A percentile compares a stretch with the other conserved stretches of the same genome.
Conservation (phyloP, 2,113 vertebrate species). For the Thermophis baileyi region DNA sequence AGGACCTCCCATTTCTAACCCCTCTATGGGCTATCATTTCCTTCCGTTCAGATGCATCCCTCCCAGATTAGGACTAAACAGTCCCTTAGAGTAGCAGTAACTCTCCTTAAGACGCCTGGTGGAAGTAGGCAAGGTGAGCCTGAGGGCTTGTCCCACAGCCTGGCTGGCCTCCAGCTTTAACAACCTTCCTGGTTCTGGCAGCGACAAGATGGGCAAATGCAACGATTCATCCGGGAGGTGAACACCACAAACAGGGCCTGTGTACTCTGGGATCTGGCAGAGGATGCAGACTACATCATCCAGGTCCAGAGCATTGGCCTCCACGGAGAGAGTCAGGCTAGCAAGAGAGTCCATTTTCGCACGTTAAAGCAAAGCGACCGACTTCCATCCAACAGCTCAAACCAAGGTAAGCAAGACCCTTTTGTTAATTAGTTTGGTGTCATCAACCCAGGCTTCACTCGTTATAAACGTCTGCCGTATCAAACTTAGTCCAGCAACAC, state of each 20-base stretch:
- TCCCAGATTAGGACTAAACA: neutral
- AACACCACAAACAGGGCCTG: slow-evolving; percentile 95
- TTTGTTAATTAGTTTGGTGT: neutral
- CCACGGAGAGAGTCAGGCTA: slow-evolving; percentile 91
- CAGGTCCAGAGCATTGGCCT: slow-evolving; percentile 95
- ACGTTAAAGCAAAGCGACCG: slow-evolving; percentile 91
- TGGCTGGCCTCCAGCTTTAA: neutral
- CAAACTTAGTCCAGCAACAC: neutral
- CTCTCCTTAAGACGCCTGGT: neutral
- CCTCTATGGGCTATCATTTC: neutral
- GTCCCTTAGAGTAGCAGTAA: neutral
- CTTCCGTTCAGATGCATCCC: neutral
- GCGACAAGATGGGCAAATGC: slow-evolving; percentile 92
- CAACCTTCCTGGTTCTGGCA: slow-evolving; percentile 54
- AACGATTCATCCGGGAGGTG: slow-evolving; percentile 94
- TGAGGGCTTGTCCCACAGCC: neutral
- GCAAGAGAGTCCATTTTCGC: slow-evolving; percentile 88
- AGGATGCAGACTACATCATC: slow-evolving; percentile 92
- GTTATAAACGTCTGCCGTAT: neutral
- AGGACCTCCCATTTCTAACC: neutral
- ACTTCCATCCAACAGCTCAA: slow-evolving; percentile 91
- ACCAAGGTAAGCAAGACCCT: slow-evolving; percentile 79
- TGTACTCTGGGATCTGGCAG: slow-evolving; percentile 94
- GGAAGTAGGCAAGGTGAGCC: neutral
- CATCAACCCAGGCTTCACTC: neutral